Evolutionary conservation across 2,797 vertebrate genomes (phyloP).

Genomic region (Bradypus variegatus): DNA sequence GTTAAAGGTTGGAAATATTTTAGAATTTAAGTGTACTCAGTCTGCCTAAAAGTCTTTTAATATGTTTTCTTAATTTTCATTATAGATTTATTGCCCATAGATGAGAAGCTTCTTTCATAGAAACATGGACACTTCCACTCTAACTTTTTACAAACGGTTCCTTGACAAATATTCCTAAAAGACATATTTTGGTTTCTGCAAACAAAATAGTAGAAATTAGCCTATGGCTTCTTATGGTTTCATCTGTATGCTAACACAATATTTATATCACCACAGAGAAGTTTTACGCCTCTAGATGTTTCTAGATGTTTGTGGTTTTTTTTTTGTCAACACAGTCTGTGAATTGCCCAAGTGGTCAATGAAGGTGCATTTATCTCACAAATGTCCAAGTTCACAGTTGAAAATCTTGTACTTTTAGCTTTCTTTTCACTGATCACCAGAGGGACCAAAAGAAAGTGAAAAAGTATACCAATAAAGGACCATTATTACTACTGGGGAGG

Average conservation of each 20-base stretch:
- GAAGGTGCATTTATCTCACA: constrained; percentile 25
- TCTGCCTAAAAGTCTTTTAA: neutral
- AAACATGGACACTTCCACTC: neutral
- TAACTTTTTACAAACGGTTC: neutral
- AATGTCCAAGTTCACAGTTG: neutral
- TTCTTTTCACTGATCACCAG: neutral
- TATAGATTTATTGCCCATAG: neutral
- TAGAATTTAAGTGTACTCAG: neutral
- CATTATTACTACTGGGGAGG: neutral
- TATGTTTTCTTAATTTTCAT: neutral
- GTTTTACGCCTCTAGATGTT: neutral
- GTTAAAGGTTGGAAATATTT: constrained; percentile 13
- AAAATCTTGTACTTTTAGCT: constrained; percentile 7
- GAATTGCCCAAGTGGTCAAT: neutral
- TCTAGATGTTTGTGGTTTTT: neutral
- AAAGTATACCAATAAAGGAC: neutral
- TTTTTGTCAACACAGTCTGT: neutral
- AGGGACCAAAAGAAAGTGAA: neutral
- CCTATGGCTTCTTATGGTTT: neutral
- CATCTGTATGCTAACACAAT: neutral
- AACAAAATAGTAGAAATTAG: neutral
- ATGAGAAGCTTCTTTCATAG: neutral
- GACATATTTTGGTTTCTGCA: neutral
- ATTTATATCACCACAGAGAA: neutral
- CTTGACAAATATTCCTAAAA: neutral